These are phyloP conservation scores for Gortyna flavago DNA, from an alignment of 2,888 invertebrate species.

Conservation along the genomic window DNA sequence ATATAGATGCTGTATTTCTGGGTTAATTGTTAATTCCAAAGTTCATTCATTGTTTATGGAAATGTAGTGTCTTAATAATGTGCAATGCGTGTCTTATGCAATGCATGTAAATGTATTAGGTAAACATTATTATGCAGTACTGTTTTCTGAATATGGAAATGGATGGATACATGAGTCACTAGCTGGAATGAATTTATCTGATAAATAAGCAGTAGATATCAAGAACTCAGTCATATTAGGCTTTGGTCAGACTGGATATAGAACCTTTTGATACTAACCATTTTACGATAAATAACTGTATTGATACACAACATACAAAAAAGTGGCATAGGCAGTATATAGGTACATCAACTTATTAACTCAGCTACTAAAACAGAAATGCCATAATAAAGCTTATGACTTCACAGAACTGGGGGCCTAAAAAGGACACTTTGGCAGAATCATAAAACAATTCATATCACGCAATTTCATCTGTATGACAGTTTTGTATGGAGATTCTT, in stretches of 20 bases:
- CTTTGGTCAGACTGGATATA: background rate
- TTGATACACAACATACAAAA: background rate
- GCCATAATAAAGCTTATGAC: background rate
- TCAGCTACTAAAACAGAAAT: background rate
- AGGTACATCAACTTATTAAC: background rate
- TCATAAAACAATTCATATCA: too few species aligned
- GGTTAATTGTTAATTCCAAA: background rate
- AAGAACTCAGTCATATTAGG: background rate
- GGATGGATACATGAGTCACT: background rate
- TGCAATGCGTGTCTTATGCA: too few species aligned
- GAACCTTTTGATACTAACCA: background rate
- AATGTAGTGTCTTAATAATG: background rate
- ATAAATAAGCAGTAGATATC: conserved; percentile 1
- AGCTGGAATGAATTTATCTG: background rate
- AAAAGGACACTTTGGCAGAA: too few species aligned
- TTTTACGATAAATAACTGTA: background rate
- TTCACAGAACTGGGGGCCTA: conserved; percentile 22
- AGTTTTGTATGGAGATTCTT: too few species aligned
- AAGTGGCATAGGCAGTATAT: background rate
- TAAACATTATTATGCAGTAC: conserved; percentile 7
- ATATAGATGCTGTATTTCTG: background rate
- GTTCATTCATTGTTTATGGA: background rate
- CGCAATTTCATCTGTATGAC: too few species aligned
- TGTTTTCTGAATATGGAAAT: background rate
- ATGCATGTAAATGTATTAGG: conserved; percentile 1